A percentile compares a stretch with the other conserved stretches of the same genome.
These are phyloP conservation scores for Zoanthus gigantus DNA, from an alignment of 92 coral and sea anemone species.

Conservation along the genomic window DNA sequence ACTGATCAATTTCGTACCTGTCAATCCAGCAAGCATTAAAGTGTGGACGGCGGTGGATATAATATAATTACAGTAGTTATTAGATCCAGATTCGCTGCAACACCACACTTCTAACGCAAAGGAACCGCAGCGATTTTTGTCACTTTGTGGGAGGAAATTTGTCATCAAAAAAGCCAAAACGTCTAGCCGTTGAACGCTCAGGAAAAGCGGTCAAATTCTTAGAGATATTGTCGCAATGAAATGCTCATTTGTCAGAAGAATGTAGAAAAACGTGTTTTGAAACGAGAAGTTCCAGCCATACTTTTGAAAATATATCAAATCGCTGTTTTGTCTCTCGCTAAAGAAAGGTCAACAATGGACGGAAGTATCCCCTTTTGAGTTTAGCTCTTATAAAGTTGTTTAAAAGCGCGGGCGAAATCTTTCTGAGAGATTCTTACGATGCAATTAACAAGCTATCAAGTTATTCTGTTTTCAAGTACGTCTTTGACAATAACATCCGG, in stretches of 20 bases:
- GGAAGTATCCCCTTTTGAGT: slow-evolving; percentile 39
- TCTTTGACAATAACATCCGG: slow-evolving; percentile 78
- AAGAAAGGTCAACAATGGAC: neutral
- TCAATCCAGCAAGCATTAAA: neutral
- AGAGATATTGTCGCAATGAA: neutral
- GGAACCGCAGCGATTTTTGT: slow-evolving; percentile 53
- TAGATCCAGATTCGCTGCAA: slow-evolving; percentile 56
- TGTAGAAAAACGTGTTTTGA: slow-evolving; percentile 8
- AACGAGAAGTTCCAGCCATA: neutral
- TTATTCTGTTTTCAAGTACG: slow-evolving; percentile 64
- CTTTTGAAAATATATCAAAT: neutral
- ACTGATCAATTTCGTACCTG: slow-evolving; percentile 41
- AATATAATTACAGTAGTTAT: slow-evolving; percentile 37
- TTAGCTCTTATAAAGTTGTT: slow-evolving; percentile 23
- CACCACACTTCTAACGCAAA: slow-evolving; percentile 49
- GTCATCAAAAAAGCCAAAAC: slow-evolving; percentile 25
- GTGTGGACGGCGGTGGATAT: slow-evolving; percentile 31
- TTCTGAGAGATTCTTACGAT: slow-evolving; percentile 82
- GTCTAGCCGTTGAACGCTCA: slow-evolving; percentile 28
- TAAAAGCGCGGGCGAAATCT: slow-evolving; percentile 62
- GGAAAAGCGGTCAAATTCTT: slow-evolving; percentile 31
- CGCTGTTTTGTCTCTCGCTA: neutral
- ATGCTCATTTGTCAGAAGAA: neutral
- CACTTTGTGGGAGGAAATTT: slow-evolving; percentile 42
- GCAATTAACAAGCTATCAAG: slow-evolving; percentile 81